These are phyloP conservation scores for Anas platyrhynchos DNA, from an alignment of 2,113 vertebrate species.

Conservation along the genomic window DNA sequence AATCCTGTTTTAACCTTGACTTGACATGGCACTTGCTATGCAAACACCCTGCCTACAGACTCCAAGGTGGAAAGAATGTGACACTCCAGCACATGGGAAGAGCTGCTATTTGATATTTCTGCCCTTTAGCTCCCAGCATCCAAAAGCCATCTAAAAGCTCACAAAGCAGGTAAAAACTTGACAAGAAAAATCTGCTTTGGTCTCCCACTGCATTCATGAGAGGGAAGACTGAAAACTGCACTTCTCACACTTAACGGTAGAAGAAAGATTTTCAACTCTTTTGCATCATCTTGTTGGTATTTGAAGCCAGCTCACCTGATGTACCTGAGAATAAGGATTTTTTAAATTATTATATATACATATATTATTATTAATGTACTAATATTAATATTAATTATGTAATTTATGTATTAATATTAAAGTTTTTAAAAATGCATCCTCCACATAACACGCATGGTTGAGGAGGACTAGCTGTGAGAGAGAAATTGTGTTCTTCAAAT, in stretches of 20 bases:
- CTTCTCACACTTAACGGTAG: not conserved
- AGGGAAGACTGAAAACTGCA: slow-evolving; percentile 38
- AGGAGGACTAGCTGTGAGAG: slow-evolving; percentile 35
- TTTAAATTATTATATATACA: not conserved
- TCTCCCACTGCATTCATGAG: slow-evolving; percentile 11
- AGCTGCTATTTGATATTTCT: slow-evolving; percentile 12
- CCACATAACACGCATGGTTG: not conserved
- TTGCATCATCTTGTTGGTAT: slow-evolving; percentile 17
- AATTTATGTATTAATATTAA: too few species aligned
- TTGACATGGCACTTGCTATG: not conserved
- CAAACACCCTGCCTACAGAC: slow-evolving; percentile 16
- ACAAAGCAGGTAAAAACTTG: slow-evolving; percentile 28
- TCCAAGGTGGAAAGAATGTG: not conserved
- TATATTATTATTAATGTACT: too few species aligned
- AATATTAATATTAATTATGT: too few species aligned
- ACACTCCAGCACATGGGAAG: not conserved
- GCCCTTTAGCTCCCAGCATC: not conserved
- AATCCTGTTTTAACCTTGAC: slow-evolving; percentile 16
- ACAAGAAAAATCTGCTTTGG: slow-evolving; percentile 41
- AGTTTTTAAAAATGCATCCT: slow-evolving; percentile 26
- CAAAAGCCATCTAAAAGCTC: slow-evolving; percentile 28
- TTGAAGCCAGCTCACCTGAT: not conserved
- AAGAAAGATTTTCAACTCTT: slow-evolving; percentile 12
- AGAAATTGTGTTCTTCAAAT: slow-evolving; percentile 25
- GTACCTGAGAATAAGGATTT: not conserved